phyloP scores from a whole-genome alignment of 2,797 vertebrate genomes.

The Peromyscus aztecus region DNA sequence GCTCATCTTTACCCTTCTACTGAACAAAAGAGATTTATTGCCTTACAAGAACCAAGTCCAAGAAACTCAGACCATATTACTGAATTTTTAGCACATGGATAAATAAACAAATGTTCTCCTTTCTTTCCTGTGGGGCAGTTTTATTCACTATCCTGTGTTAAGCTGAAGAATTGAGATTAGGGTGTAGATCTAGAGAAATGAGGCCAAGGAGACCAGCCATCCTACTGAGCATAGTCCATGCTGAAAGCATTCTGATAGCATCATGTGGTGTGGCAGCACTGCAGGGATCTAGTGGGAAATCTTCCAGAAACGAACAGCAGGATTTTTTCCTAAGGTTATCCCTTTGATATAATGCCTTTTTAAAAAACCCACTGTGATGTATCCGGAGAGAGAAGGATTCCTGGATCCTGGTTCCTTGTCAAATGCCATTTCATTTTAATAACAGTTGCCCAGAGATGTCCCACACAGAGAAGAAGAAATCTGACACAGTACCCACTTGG shows the following conservation, averaged over 20 bases:
- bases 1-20: not conserved
- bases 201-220: conserved; percentile 11
- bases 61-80: not conserved
- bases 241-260: not conserved
- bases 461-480: not conserved
- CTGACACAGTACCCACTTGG: not conserved
- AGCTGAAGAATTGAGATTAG: conserved; percentile 62
- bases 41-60: not conserved
- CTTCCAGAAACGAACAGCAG: conserved; percentile 40
- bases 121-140: conserved; percentile 61
- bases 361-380: not conserved
- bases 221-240: not conserved
- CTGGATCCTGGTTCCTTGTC: not conserved
- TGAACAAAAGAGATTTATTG: not conserved
- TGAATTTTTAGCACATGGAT: conserved; percentile 32
- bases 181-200: conserved; percentile 46
- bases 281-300: not conserved
- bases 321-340: conserved; percentile 4
- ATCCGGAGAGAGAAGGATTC: not conserved
- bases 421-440: not conserved
- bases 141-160: not conserved
- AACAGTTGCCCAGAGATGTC: not conserved
- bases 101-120: conserved; percentile 59
- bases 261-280: not conserved
- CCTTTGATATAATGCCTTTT: not conserved